Percentiles rank a stretch among this genome's conserved stretches.
phyloP scores from a whole-genome alignment of 2,113 vertebrate genomes.

The Raja brachyura region DNA sequence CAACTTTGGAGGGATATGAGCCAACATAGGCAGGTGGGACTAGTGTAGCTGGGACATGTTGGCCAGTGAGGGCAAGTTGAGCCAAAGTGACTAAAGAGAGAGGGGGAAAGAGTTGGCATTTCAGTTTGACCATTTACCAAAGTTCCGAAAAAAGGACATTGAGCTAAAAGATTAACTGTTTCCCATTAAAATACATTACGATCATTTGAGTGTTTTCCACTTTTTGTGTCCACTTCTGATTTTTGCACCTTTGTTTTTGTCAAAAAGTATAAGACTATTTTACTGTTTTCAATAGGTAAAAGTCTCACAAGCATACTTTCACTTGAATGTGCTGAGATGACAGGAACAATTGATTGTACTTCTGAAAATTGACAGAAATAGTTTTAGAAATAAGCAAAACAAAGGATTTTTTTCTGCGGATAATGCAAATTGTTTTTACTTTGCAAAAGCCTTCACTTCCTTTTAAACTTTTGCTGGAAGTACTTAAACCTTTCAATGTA shows the following conservation, averaged over 20 bases:
- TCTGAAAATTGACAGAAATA: not conserved
- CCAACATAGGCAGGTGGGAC: too few relatives aligned
- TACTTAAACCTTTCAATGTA: not conserved
- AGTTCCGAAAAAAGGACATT: not conserved
- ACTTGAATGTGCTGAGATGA: not conserved
- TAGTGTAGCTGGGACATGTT: too few relatives aligned
- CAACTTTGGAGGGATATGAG: too few relatives aligned
- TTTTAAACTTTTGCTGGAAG: not conserved
- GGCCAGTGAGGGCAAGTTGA: too few relatives aligned
- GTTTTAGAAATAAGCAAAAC: not conserved
- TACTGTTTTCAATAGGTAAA: not conserved
- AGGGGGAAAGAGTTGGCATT: not conserved
- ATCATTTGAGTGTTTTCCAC: not conserved
- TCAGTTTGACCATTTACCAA: not conserved
- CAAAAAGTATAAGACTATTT: not conserved
- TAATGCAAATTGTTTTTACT: not conserved
- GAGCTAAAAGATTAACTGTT: not conserved
- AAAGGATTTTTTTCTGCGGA: not conserved
- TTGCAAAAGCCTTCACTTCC: constrained; percentile 14
- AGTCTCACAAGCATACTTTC: not conserved
- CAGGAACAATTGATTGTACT: not conserved
- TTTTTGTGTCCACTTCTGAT: not conserved
- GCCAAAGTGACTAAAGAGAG: too few relatives aligned
- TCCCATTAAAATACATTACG: not conserved
- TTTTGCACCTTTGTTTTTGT: not conserved